These are phyloP conservation scores for Dasyprocta punctata DNA, from an alignment of 2,113 vertebrate species.

Conservation along the genomic window DNA sequence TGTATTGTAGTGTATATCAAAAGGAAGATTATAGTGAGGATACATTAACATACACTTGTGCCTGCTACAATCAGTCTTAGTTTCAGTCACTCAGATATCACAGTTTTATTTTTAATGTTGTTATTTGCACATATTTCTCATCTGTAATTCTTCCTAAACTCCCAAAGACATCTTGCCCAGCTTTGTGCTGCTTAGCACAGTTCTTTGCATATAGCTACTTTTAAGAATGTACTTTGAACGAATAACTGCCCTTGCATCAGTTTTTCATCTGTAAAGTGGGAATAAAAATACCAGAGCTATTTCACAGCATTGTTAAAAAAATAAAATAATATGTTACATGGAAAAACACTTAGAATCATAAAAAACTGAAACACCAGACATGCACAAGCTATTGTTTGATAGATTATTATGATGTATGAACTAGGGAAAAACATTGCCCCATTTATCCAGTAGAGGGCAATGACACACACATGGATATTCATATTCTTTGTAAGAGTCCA, in stretches of 20 bases:
- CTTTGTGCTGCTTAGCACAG: background rate
- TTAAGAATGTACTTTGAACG: background rate
- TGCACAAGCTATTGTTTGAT: background rate
- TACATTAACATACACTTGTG: background rate
- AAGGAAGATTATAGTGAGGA: background rate
- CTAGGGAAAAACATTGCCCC: background rate
- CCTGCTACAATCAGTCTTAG: background rate
- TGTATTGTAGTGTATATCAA: background rate
- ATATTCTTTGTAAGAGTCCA: background rate
- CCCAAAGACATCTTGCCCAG: background rate
- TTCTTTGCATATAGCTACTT: background rate
- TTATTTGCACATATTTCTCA: background rate
- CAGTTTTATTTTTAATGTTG: background rate
- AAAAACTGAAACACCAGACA: background rate
- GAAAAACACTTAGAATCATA: slow-evolving; percentile 4
- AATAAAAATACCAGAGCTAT: background rate
- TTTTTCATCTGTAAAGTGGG: slow-evolving; percentile 74
- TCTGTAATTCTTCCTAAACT: background rate
- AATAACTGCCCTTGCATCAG: slow-evolving; percentile 19
- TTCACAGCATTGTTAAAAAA: slow-evolving; percentile 9
- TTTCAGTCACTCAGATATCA: background rate
- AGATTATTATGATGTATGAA: background rate
- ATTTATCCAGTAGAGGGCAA: slow-evolving; percentile 76
- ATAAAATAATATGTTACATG: background rate
- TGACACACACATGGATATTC: slow-evolving; percentile 23